Evolutionary conservation across 92 coral and sea anemone genomes (phyloP), one percentile per base, ranked within the genome.

Genomic region (Porites evermanni): DNA sequence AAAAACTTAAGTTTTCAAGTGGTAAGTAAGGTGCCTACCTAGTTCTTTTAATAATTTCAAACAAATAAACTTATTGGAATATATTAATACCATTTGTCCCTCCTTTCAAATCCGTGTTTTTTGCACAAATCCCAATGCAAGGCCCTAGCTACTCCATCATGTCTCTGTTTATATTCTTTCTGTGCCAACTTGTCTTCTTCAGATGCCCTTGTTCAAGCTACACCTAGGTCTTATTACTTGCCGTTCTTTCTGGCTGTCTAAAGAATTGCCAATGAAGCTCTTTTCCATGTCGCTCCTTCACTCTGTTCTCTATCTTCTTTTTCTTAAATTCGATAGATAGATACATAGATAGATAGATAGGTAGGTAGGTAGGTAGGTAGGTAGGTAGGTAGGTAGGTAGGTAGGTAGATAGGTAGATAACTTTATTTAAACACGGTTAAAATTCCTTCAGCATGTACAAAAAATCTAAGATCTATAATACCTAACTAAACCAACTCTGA

Each of bases 1-100:
- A 88, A 91, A 59, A 94, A 94, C 79, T 79, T 94, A 3, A 84
- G 87, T 47, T 94, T 92, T 72, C 87, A 94, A 44, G 89, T 94
- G 51, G 98, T 94, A 85, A 72, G 94, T 82, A 23, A 8, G 24
- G 61, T 56, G 61, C 61, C 12, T 56, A 56, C 8, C 17, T 56
- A 11, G 61, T 56, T 17, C 6, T 38, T 4, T 38, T 38, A 38
- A 38, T 38, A 38, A 38, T 38, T 38, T 38, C 32, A 29, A 29
- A 29, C 4, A 29, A 29, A 29, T 29, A 65, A 16, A 2, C 20
- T 65, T 19, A 17, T 65, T 8, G 70, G 70, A 65, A 17, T 65
- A 17, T 65, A 24, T 66, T 66, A 20, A 66, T 66, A 66, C 70
- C 70, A 66, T 66, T 66, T 66, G 70, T n/a, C n/a, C n/a, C 70